Evolutionary conservation across 2,113 vertebrate species (phyloP).

Genomic region (Octodon degus): DNA sequence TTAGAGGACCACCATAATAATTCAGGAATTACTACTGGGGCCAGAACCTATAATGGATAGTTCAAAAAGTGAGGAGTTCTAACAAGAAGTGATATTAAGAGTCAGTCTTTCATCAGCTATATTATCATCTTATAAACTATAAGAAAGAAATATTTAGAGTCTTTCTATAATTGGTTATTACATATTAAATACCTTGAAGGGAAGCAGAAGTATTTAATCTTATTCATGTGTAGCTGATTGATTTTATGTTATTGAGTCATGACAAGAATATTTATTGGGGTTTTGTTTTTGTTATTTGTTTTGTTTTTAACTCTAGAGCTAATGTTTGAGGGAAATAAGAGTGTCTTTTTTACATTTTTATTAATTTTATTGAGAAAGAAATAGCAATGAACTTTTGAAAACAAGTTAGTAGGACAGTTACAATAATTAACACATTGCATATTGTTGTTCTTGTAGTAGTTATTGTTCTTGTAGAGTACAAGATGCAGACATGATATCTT

Average conservation of each 20-base stretch:
- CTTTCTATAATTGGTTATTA: neutral
- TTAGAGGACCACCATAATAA: too few relatives aligned
- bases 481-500: too few relatives aligned
- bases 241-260: neutral
- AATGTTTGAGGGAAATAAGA: neutral
- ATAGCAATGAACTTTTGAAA: too few relatives aligned
- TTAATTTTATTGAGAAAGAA: too few relatives aligned
- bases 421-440: too few relatives aligned
- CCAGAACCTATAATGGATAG: neutral
- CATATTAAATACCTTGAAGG: neutral
- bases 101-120: neutral
- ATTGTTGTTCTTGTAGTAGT: too few relatives aligned
- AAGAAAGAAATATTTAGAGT: neutral
- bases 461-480: too few relatives aligned
- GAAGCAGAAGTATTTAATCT: neutral
- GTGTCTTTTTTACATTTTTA: neutral
- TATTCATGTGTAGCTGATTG: neutral
- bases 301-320: neutral
- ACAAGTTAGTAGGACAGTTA: too few relatives aligned
- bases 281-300: neutral
- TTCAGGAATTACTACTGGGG: too few relatives aligned
- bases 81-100: neutral
- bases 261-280: neutral
- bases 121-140: neutral
- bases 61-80: neutral